Evolutionary conservation across 2,797 vertebrate species (phyloP), one percentile per base, ranked within the genome.

Genomic region (Argentina silus): DNA sequence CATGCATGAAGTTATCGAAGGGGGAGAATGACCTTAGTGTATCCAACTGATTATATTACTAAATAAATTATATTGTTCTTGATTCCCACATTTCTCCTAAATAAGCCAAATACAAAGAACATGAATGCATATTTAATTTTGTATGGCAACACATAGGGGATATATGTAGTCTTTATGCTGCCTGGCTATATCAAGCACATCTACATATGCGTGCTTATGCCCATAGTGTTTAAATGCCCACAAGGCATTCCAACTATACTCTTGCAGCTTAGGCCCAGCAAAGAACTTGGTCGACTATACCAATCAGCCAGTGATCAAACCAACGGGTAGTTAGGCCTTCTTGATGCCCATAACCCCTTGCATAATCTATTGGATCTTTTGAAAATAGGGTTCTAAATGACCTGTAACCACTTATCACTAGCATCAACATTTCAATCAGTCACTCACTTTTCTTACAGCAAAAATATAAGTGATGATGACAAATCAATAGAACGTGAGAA

Each of bases 1-100:
- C 74, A 56, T 71, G 86, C 88, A 87, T 57, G 78, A 83, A 14
- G 27, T 36, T 36, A 36, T 4, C 27, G 2, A 36, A 36, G 27
- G 27, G 27, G 27, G 27, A 36, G 27, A 36, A 36, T 36, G 27
- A 36, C 27, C 27, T 36, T 36, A 36, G 27, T 36, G 27, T 36
- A 36, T 36, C 27, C 27, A 36, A 36, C 27, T 36, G 2, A 36
- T 36, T 36, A 36, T 36, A 36, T 36, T 36, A 36, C 27, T 36
- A 36, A 36, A 36, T 36, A 14, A n/a, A 17, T 17, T 17, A 53
- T n/a, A 7, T 17, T 53, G 51, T 53, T 17, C 51, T 53, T 53
- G 51, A 53, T 53, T n/a, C 7, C 15, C 51, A 17, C 15, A 15
- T 53, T 17, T 15, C 51, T 53, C 51, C 15, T n/a, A 53, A 14